These are phyloP conservation scores for Lepidochitona cinerea DNA, from an alignment of 2,888 invertebrate species.

Conservation along the genomic window DNA sequence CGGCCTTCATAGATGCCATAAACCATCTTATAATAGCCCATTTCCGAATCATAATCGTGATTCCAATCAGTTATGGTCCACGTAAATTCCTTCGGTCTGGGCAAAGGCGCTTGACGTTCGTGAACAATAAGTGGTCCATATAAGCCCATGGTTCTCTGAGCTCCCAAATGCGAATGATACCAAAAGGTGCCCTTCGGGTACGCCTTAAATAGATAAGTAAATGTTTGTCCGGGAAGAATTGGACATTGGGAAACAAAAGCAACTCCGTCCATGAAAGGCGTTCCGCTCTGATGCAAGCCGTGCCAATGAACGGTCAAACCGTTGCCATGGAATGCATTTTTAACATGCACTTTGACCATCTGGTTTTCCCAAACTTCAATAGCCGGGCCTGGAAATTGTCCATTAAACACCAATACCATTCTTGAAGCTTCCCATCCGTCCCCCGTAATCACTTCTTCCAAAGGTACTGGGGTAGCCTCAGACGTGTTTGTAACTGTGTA, in stretches of 20 bases:
- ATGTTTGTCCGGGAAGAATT: conserved; percentile 52
- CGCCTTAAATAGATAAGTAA: conserved; percentile 55
- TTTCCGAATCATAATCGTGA: conserved; percentile 44
- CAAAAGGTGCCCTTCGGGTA: conserved; percentile 44
- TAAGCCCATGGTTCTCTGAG: conserved; percentile 56
- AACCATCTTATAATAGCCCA: conserved; percentile 36
- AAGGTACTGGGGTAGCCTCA: not conserved
- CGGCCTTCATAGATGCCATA: conserved; percentile 37
- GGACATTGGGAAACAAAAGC: conserved; percentile 61
- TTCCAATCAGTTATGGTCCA: conserved; percentile 52
- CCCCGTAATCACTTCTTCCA: conserved; percentile 34
- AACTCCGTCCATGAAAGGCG: conserved; percentile 53
- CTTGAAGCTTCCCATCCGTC: conserved; percentile 33
- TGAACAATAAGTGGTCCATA: conserved; percentile 56
- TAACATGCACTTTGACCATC: conserved; percentile 27
- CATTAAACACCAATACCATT: conserved; percentile 39
- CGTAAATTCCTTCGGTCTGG: conserved; percentile 29
- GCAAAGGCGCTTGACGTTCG: conserved; percentile 16
- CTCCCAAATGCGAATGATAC: conserved; percentile 45
- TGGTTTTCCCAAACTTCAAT: conserved; percentile 48
- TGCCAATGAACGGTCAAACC: conserved; percentile 44
- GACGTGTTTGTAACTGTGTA: not conserved
- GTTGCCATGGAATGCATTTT: conserved; percentile 37
- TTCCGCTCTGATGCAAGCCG: conserved; percentile 36
- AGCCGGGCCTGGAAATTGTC: conserved; percentile 42